Base-by-base conservation (phyloP, 2,797 vertebrate species). In the Malurus splendens region DNA sequence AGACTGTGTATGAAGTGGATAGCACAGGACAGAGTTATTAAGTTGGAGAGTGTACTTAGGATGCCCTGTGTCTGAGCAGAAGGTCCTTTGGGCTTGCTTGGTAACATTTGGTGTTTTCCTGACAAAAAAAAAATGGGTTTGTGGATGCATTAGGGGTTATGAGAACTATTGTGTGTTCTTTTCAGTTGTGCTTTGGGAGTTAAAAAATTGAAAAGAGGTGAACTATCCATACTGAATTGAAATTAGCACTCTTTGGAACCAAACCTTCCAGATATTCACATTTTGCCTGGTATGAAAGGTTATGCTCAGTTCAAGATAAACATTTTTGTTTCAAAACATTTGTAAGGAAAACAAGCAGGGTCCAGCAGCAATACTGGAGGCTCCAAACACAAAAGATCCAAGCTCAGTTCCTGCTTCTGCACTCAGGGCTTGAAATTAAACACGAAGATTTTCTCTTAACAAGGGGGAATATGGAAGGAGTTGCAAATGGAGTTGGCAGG, bases 271-370 rank as follows among this genome's bases (percentile, higher is more conserved):
- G 50, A 67, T 51, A 52, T 6, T 51, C 3, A 0, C 10, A 18
- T 36, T 86, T 75, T 5, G 3, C 65, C 87, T 78, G n/a, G 7
- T 36, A 54, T 36, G 50, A 84, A 90, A 67, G 0, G 1, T 57
- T 59, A 23, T 54, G 45, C 45, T 85, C 76, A 52, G 32, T 56
- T 73, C 68, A 84, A 86, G 72, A 73, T 32, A 77, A 88, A 76
- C 50, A 8, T n/a, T 91, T 90, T 88, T 83, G 15, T 82, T 86
- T 56, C 57, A 33, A 88, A 82, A 36, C 6, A 9, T 45, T 51
- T 5, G 0, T 64, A 50, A 84, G 50, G 64, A 73, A 79, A 84
- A 25, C 28, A 79, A 71, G 18, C 27, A 32, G 14, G 12, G 22
- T 52, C 45, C 64, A 60, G 19, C 52, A 60, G 50, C 36, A 61